These are phyloP conservation scores for Mellilla xanthometata DNA, from an alignment of 2,888 invertebrate genomes.

Conservation along the genomic window DNA sequence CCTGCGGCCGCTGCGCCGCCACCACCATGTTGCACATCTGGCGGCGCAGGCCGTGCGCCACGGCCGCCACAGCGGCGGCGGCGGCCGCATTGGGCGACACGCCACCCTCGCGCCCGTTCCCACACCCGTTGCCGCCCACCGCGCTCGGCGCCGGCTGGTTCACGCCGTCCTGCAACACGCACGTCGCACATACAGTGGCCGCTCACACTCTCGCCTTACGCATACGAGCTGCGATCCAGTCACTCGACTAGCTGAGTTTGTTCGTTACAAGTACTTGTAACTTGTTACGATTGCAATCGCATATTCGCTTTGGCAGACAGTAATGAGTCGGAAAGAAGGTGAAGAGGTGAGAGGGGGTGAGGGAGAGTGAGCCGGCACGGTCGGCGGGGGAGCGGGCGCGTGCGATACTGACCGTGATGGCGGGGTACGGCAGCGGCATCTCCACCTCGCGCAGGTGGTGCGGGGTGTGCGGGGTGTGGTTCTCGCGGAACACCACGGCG, in stretches of 20 bases:
- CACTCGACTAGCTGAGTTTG: neutral
- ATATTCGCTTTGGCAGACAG: conserved; percentile 45
- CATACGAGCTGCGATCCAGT: neutral
- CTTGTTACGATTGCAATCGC: conserved; percentile 34
- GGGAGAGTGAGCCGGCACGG: too few relatives aligned
- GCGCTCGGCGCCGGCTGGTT: conserved; percentile 71
- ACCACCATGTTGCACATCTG: conserved; percentile 94
- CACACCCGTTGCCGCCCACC: conserved; percentile 81
- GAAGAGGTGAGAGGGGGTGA: too few relatives aligned
- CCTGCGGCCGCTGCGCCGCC: conserved; percentile 67
- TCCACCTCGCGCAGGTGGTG: conserved; percentile 90
- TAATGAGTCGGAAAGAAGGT: too few relatives aligned
- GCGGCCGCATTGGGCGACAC: conserved; percentile 86
- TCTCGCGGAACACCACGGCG: conserved; percentile 95
- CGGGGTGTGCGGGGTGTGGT: conserved; percentile 85
- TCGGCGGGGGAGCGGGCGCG: neutral
- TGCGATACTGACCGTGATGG: conserved; percentile 76
- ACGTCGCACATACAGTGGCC: conserved; percentile 35
- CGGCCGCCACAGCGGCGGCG: conserved; percentile 93
- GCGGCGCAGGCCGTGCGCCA: conserved; percentile 92
- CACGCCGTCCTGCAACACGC: conserved; percentile 83
- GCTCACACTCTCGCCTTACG: conserved; percentile 15
- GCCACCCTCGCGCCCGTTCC: conserved; percentile 80
- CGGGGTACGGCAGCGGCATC: conserved; percentile 64
- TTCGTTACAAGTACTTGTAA: neutral